Evolutionary conservation across 2,797 vertebrate genomes (phyloP).

Genomic region (Rhadinocentrus ornatus): DNA sequence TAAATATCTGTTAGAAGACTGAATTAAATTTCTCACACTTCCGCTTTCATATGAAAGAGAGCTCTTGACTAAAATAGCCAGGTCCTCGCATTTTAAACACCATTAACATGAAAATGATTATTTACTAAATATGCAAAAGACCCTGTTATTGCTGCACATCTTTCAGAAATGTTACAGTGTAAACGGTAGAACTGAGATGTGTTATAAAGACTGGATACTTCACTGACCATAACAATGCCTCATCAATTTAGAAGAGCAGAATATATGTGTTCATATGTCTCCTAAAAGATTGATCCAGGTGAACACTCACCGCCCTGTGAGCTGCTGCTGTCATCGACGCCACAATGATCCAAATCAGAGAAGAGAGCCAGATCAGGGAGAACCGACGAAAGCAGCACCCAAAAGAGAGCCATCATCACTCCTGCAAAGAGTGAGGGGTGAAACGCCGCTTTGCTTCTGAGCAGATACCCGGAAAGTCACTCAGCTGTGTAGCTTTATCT

Average conservation of each 20-base stretch:
- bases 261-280: not conserved
- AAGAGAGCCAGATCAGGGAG: conserved; percentile 24
- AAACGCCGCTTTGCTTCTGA: not conserved
- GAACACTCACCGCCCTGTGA: conserved; percentile 42
- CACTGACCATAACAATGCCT: not conserved
- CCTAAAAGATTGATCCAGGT: not conserved
- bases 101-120: not conserved
- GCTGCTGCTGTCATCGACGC: not conserved
- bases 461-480: not conserved
- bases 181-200: not conserved
- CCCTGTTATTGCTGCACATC: not conserved
- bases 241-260: not conserved
- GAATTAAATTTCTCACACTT: not conserved
- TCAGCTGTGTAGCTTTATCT: not conserved
- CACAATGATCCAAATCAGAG: conserved; percentile 34
- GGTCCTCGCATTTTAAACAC: not conserved
- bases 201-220: not conserved
- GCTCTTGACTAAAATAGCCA: not conserved
- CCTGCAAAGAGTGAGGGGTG: not conserved
- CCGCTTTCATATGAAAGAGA: not conserved
- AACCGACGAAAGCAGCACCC: conserved; percentile 29
- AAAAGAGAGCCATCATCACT: conserved; percentile 48
- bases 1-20: not conserved
- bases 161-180: not conserved
- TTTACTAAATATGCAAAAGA: not conserved